These are phyloP conservation scores for Fabriciana adippe DNA, from an alignment of 2,888 invertebrate genomes.

Conservation along the genomic window DNA sequence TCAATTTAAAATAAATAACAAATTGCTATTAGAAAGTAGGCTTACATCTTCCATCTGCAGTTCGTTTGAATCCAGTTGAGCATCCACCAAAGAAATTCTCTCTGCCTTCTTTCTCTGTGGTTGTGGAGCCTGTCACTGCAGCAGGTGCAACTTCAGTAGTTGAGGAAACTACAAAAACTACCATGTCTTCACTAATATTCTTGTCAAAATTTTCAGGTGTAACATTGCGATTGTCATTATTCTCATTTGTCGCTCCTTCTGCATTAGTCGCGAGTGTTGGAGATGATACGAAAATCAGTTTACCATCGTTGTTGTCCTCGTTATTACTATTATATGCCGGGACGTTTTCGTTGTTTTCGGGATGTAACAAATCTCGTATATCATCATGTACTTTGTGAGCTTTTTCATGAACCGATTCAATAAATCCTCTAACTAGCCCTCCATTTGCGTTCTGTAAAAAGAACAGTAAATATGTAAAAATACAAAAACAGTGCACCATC, in stretches of 20 bases:
- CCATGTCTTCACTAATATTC: slow-evolving; percentile 5
- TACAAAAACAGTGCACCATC: slow-evolving; percentile 17
- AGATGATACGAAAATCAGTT: slow-evolving; percentile 1
- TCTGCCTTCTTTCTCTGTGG: slow-evolving; percentile 53
- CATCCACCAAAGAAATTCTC: slow-evolving; percentile 63
- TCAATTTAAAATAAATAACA: background rate
- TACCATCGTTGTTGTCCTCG: background rate
- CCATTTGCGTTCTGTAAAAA: slow-evolving; percentile 42
- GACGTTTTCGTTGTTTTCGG: slow-evolving; percentile 28
- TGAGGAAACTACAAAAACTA: slow-evolving; percentile 34
- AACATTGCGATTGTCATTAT: background rate
- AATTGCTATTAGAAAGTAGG: slow-evolving; percentile 47
- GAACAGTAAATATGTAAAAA: slow-evolving; percentile 22
- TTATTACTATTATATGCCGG: slow-evolving; percentile 15
- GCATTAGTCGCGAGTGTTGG: background rate
- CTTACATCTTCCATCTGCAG: slow-evolving; percentile 67
- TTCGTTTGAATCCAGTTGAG: slow-evolving; percentile 56
- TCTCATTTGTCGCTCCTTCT: background rate
- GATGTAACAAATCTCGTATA: slow-evolving; percentile 45
- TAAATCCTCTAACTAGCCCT: slow-evolving; percentile 46
- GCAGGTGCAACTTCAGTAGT: background rate
- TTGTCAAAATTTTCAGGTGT: slow-evolving; percentile 1
- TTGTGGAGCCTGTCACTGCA: slow-evolving; percentile 32
- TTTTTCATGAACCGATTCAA: slow-evolving; percentile 48
- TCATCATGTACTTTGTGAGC: slow-evolving; percentile 48